phyloP scores from a whole-genome alignment of 2,888 invertebrate species.

The Dolomedes plantarius region DNA sequence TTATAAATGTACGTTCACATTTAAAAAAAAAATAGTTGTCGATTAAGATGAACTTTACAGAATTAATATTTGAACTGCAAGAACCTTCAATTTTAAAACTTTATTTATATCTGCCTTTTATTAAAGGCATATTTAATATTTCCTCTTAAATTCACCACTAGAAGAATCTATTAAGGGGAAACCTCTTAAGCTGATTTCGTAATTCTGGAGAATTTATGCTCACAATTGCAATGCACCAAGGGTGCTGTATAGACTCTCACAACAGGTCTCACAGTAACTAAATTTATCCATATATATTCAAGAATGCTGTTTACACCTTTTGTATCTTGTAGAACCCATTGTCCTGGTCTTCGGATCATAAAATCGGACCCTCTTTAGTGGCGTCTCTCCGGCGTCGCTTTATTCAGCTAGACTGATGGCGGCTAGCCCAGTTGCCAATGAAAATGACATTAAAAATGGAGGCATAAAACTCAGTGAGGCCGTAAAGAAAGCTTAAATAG shows the following conservation, averaged over 20 bases:
- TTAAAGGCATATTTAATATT: too few species aligned
- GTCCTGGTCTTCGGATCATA: constrained; percentile 55
- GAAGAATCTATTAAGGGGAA: too few species aligned
- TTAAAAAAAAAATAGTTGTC: too few species aligned
- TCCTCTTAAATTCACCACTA: too few species aligned
- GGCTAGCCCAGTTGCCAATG: constrained; percentile 39
- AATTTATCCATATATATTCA: constrained; percentile 35
- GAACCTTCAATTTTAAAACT: too few species aligned
- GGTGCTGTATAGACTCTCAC: constrained; percentile 17
- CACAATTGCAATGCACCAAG: too few species aligned
- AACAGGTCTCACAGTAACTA: constrained; percentile 26
- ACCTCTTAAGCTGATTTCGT: too few species aligned
- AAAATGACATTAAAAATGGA: constrained; percentile 60
- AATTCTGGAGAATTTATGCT: too few species aligned
- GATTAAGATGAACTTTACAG: too few species aligned
- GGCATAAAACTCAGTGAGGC: constrained; percentile 48
- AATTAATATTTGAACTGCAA: too few species aligned
- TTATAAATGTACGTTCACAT: too few species aligned
- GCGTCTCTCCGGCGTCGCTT: constrained; percentile 46
- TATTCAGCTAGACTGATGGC: constrained; percentile 1
- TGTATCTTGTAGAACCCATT: constrained; percentile 54
- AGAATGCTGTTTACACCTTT: constrained; percentile 67
- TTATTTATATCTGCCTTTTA: too few species aligned
- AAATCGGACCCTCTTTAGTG: constrained; percentile 44
- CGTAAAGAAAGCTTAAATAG: constrained; percentile 51